Base-by-base conservation (phyloP, 2,113 vertebrate species). In the Perognathus longimembris region DNA sequence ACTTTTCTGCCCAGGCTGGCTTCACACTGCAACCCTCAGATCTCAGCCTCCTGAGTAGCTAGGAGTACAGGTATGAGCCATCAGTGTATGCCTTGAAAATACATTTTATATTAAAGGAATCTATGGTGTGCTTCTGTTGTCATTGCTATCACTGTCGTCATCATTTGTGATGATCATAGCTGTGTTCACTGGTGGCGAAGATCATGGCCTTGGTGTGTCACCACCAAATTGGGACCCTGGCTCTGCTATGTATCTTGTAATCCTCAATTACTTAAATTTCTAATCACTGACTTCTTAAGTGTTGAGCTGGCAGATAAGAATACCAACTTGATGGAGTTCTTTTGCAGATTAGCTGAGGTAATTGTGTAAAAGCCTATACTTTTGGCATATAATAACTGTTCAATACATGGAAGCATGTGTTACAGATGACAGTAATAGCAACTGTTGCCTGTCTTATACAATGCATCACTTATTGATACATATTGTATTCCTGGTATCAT, bases 241-340 rank as follows among this genome's bases (percentile, higher is more conserved):
- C 30, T 85, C 42, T 61, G 30, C n/a, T 26, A 73, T 20, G 45
- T 12, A 45, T 45, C 12, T 45, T 45, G 45, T 45, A 45, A 45
- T 45, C 12, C 45, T 45, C 38, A 59, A 2, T 42, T 45, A 71
- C 36, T 79, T 61, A 50, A 42, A 17, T 76, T 82, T 64, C 32
- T 50, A 64, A 71, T 42, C 63, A 24, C 42, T 32, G 64, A 20
- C 18, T 66, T 92, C 30, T 45, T 89, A 30, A 32, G 83, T 86
- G 85, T 89, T 89, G 91, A 92, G 82, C 15, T 91, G 66, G 54
- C 57, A 26, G 30, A 34, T 50, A 82, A 84, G 28, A 18, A 75
- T 15, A 42, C 28, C 18, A 63, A 21, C n/a, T 66, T 84, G 80
- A 94, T 9, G 88, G 11, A 11, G 5, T 73, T 81, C 32, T 93